Evolutionary conservation across 2,113 vertebrate species (phyloP).

Genomic region (Cygnus buccinator): DNA sequence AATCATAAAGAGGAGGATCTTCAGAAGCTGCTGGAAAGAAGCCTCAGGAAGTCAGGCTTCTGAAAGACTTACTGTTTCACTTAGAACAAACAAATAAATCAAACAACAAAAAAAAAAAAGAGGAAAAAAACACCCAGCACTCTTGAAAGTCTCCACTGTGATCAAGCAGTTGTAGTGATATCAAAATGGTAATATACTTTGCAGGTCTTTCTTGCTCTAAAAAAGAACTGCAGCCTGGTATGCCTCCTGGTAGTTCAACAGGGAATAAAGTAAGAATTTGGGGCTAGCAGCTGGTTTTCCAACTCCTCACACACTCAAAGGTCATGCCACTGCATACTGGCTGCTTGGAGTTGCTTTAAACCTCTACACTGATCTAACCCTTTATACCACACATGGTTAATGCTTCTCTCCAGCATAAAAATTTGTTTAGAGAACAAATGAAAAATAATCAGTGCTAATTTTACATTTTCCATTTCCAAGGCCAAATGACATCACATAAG

Average conservation of each 20-base stretch:
- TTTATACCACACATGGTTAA: not conserved
- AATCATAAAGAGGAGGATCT: not conserved
- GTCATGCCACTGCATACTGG: not conserved
- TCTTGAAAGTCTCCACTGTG: not conserved
- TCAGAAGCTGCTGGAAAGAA: not conserved
- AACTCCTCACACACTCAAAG: not conserved
- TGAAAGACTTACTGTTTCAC: not conserved
- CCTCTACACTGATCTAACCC: not conserved
- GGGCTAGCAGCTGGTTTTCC: not conserved
- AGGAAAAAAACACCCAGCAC: not conserved
- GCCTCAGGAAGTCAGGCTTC: not conserved
- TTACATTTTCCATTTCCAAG: slow-evolving; percentile 69
- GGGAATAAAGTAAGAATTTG: not conserved
- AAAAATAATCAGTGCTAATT: slow-evolving; percentile 63
- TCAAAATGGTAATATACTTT: not conserved
- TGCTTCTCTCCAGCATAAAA: slow-evolving; percentile 23
- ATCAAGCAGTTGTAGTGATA: not conserved
- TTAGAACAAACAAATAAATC: not conserved
- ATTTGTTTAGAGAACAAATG: slow-evolving; percentile 25
- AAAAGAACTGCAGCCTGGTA: not conserved
- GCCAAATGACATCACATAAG: slow-evolving; percentile 63
- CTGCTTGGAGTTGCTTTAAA: not conserved
- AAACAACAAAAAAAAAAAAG: not conserved
- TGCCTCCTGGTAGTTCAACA: not conserved
- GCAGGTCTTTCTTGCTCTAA: not conserved